Base-by-base conservation (phyloP, 2,113 vertebrate genomes). In the Scomber colias region DNA sequence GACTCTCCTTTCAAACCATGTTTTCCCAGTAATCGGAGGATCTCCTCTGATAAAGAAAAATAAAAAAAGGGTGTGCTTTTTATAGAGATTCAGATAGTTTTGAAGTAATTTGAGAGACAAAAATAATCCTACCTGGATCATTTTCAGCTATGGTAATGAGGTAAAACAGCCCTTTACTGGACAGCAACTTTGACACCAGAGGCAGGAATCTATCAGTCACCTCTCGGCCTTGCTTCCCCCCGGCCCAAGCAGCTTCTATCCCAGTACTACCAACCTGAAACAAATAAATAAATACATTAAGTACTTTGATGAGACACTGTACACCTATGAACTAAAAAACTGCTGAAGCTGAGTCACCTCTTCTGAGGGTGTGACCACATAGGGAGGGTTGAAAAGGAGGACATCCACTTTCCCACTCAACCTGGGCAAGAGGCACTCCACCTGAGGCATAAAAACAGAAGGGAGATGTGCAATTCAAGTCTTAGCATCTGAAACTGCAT, bases 321-420 rank as follows among this genome's bases (percentile, higher is more conserved):
- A 8, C 57, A 14, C 2, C 2, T 17, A 3, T 14, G 0, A 35
- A 12, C 4, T 8, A 11, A 1, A 15, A 40, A n/a, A 1, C 14
- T 13, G 44, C 8, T 4, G 30, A 5, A 21, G 24, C 3, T 5
- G 0, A 21, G 0, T 49, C 91, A 98, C 98, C 97, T 99, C 98
- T 80, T 96, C 95, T 72, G 97, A 94, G 5, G 97, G 96, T 2
- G 98, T 99, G 81, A 97, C 96, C 19, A 99, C 98, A 0, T 99
- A 99, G 0, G 98, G 98, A 12, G 97, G 98, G 81, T 99, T 99
- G 90, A 99, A 99, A 5, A 99, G 83, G 59, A 99, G 94, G 11
- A 99, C 92, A 48, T 99, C 97, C 79, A 99, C 97, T 55, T 95
- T 94, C n/a, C 94, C 96, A 65, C 93, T 87, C 69, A 99, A 68